These are phyloP conservation scores for Ctenopoma multispine DNA, from an alignment of 2,797 vertebrate genomes.

Conservation along the genomic window DNA sequence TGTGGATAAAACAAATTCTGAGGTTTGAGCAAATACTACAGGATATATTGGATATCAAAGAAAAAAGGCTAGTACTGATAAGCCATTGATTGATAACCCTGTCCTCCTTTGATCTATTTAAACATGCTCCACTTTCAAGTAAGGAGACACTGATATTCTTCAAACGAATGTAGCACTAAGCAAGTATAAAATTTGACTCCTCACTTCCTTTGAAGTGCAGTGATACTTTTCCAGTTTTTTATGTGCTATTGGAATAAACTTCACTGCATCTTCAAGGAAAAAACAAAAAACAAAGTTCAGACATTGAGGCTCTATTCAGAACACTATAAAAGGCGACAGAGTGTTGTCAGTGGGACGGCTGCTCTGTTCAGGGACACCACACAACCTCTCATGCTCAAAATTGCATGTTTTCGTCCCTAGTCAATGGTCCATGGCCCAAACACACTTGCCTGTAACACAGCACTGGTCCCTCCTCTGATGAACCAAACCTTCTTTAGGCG, in stretches of 20 bases:
- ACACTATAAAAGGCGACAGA: constrained; percentile 70
- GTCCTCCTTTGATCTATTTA: background rate
- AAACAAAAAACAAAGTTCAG: background rate
- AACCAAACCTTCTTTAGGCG: constrained; percentile 24
- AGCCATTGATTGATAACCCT: background rate
- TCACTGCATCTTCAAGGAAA: background rate
- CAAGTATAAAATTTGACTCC: constrained; percentile 3
- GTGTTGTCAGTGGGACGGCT: constrained; percentile 63
- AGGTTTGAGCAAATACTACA: constrained; percentile 27
- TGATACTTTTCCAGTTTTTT: constrained; percentile 6
- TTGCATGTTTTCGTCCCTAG: too few relatives aligned
- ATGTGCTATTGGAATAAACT: constrained; percentile 3
- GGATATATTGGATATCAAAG: background rate
- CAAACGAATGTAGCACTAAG: background rate
- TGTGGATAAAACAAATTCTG: constrained; percentile 15
- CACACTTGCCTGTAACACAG: constrained; percentile 2
- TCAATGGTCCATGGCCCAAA: too few relatives aligned
- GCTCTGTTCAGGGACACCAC: constrained; percentile 18
- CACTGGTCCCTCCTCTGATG: constrained; percentile 37
- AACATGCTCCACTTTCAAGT: background rate
- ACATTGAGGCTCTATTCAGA: constrained; percentile 26
- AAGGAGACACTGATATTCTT: background rate
- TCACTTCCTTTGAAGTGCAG: background rate
- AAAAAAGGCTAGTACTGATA: background rate
- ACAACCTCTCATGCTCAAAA: background rate